Evolutionary conservation across 1,140 invertebrate species (phyloP).

Genomic region (Semibalanus balanoides): DNA sequence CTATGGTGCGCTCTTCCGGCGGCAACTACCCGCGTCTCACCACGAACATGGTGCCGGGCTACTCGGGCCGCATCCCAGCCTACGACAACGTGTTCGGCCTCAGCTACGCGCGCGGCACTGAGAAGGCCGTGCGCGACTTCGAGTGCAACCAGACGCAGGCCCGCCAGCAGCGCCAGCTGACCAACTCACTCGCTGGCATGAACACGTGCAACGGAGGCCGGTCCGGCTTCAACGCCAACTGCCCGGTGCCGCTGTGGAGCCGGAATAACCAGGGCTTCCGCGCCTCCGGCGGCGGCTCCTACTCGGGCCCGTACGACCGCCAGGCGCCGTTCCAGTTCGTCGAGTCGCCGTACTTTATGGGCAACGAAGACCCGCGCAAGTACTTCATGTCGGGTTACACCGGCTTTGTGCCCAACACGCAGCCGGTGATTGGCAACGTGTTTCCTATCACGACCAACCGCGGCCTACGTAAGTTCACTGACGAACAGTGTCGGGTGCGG

Average conservation of each 20-base stretch:
- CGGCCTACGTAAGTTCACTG: conserved; percentile 48
- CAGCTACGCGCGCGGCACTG: background rate
- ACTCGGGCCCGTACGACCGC: background rate
- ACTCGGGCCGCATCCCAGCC: background rate
- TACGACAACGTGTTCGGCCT: conserved; percentile 1
- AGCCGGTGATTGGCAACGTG: conserved; percentile 43
- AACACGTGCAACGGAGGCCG: background rate
- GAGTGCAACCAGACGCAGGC: background rate
- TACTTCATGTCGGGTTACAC: conserved; percentile 44
- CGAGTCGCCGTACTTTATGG: conserved; percentile 48
- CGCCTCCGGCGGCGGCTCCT: background rate
- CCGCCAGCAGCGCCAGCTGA: background rate
- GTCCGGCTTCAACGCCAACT: background rate
- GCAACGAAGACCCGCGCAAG: conserved; percentile 45
- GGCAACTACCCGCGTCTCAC: background rate
- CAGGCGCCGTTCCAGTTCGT: background rate
- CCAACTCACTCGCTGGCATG: background rate
- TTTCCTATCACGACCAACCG: conserved; percentile 45
- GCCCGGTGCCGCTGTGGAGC: background rate
- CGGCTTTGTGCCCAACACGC: conserved; percentile 49
- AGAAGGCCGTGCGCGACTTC: background rate
- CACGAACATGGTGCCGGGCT: background rate
- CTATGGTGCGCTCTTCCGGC: background rate
- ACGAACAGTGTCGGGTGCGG: conserved; percentile 46
- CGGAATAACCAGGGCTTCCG: background rate